phyloP scores from a whole-genome alignment of 2,113 vertebrate genomes.

The Mastomys natalensis region DNA sequence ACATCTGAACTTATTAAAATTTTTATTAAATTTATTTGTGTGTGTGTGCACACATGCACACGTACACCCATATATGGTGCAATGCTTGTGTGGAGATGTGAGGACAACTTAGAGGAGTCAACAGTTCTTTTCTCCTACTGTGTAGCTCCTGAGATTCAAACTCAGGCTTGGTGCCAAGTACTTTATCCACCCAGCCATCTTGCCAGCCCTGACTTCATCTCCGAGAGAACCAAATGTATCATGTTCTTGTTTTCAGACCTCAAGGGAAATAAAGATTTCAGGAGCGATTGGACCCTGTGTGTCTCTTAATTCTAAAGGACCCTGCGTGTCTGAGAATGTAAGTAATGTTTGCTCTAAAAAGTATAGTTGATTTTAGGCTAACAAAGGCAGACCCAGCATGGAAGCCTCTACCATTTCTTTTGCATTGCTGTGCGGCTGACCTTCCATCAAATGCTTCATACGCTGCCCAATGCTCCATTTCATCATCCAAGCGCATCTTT shows the following conservation, averaged over 20 bases:
- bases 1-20: background rate
- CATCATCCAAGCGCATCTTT: slow-evolving; percentile 18
- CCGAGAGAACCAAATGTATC: slow-evolving; percentile 30
- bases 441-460: background rate
- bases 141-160: background rate
- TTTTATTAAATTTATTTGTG: background rate
- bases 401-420: background rate
- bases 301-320: slow-evolving; percentile 96
- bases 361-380: background rate
- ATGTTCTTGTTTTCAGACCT: slow-evolving; percentile 90
- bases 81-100: background rate
- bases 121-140: background rate
- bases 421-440: background rate
- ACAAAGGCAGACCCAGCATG: background rate
- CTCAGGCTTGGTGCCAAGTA: background rate
- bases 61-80: too few relatives aligned
- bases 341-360: slow-evolving; percentile 78
- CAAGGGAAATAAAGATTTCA: slow-evolving; percentile 98
- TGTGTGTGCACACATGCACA: accelerated
- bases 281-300: slow-evolving; percentile 98
- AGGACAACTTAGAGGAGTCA: background rate
- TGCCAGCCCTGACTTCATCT: background rate
- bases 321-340: slow-evolving; percentile 98
- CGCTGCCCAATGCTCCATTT: background rate
- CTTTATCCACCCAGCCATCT: background rate